These are phyloP conservation scores for Drosophila nannoptera DNA, from an alignment of 1,140 invertebrate species.

Conservation along the genomic window DNA sequence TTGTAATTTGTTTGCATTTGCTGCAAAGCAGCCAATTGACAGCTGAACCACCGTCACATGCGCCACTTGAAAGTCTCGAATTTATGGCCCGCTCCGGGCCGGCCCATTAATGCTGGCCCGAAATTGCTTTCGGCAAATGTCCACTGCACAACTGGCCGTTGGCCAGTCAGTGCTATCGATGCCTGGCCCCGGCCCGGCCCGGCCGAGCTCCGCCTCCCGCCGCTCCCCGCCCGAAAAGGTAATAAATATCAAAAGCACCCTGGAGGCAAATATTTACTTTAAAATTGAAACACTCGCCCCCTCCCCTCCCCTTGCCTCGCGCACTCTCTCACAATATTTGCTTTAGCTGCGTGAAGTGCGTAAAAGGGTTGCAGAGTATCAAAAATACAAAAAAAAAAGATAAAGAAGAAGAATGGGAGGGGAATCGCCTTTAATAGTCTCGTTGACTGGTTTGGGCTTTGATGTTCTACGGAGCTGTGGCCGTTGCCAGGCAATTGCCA, in stretches of 20 bases:
- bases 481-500: slow-evolving; percentile 47
- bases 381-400: slow-evolving; percentile 3
- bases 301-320: not conserved
- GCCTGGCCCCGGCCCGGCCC: slow-evolving; percentile 5
- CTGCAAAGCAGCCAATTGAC: slow-evolving; percentile 50
- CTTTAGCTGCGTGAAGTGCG: slow-evolving; percentile 65
- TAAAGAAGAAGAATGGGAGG: slow-evolving; percentile 23
- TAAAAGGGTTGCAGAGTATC: slow-evolving; percentile 62
- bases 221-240: slow-evolving; percentile 27
- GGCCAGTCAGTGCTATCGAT: slow-evolving; percentile 33
- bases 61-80: slow-evolving; percentile 48
- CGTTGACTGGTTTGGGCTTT: slow-evolving; percentile 49
- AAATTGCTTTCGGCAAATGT: slow-evolving; percentile 70
- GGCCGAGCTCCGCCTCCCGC: no score
- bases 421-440: slow-evolving; percentile 67
- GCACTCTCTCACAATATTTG: slow-evolving; percentile 49
- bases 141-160: slow-evolving; percentile 37
- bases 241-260: slow-evolving; percentile 79
- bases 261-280: slow-evolving; percentile 79
- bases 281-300: slow-evolving; percentile 63
- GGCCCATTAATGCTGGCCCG: slow-evolving; percentile 49
- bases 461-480: slow-evolving; percentile 54
- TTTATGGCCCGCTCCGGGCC: slow-evolving; percentile 43
- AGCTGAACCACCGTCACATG: slow-evolving; percentile 13
- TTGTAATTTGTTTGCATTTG: slow-evolving; percentile 72